Percentiles rank a stretch among this genome's conserved stretches.
Evolutionary conservation across 1,140 invertebrate species (phyloP).

Genomic region (Drosophila sechellia): DNA sequence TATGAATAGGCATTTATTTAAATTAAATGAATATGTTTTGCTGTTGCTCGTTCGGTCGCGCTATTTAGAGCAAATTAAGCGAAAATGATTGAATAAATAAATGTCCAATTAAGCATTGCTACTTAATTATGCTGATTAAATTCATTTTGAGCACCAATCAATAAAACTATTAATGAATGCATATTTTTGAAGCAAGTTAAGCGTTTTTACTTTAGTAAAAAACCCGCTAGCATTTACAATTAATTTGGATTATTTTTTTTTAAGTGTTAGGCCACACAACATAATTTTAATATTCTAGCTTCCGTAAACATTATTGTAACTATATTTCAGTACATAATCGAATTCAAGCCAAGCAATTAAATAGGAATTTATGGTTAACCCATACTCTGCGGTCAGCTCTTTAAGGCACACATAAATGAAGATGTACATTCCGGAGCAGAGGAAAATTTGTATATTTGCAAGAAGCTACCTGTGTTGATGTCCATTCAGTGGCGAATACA

Average conservation of each 20-base stretch:
- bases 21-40: not conserved
- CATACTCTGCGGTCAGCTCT: constrained; percentile 16
- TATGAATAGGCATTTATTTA: constrained; percentile 4
- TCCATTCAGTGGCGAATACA: constrained; percentile 17
- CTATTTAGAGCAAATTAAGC: not conserved
- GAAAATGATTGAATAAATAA: not conserved
- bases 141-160: not conserved
- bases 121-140: not conserved
- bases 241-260: not conserved
- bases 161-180: not conserved
- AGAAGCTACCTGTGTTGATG: constrained; percentile 8
- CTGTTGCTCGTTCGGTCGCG: not conserved
- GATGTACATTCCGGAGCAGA: constrained; percentile 1
- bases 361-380: constrained; percentile 22
- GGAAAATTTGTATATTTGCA: constrained; percentile 10
- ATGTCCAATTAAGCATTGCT: not conserved
- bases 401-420: constrained; percentile 23
- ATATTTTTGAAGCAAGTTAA: not conserved
- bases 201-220: not conserved
- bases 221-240: not conserved
- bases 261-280: not conserved
- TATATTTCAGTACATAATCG: constrained; percentile 1
- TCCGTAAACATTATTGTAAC: not conserved
- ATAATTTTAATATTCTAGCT: not conserved
- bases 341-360: constrained; percentile 34